Evolutionary conservation across 1,140 invertebrate genomes (phyloP).

Genomic region (Brevipalpus yothersi): DNA sequence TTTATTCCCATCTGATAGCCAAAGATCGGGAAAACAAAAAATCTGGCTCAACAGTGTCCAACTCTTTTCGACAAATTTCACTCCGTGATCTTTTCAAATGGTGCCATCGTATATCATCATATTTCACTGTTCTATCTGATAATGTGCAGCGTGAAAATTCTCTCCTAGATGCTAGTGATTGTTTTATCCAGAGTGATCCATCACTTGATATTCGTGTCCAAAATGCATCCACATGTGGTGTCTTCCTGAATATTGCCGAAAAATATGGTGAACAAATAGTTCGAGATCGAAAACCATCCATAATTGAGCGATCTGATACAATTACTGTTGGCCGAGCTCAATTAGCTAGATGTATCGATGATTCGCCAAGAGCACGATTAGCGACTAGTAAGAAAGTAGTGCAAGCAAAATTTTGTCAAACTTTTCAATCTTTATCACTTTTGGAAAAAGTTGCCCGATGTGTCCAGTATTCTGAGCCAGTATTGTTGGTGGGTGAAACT

Average conservation of each 20-base stretch:
- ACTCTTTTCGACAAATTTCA: neutral
- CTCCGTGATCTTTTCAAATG: slow-evolving; percentile 62
- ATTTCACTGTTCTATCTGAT: slow-evolving; percentile 27
- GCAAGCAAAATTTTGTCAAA: slow-evolving; percentile 9
- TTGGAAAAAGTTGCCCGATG: slow-evolving; percentile 64
- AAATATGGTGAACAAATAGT: neutral
- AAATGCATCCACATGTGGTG: neutral
- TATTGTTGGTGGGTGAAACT: slow-evolving; percentile 88
- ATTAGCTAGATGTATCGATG: slow-evolving; percentile 19
- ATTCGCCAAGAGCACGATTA: neutral
- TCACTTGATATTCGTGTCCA: slow-evolving; percentile 19
- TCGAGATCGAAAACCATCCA: neutral
- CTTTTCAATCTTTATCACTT: slow-evolving; percentile 45
- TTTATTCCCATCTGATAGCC: too few species aligned
- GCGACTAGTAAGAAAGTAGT: slow-evolving; percentile 14
- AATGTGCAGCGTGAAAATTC: slow-evolving; percentile 34
- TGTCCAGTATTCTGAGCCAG: slow-evolving; percentile 57
- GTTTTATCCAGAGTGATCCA: slow-evolving; percentile 53
- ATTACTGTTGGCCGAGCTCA: neutral
- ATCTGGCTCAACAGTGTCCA: neutral
- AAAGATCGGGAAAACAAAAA: too few species aligned
- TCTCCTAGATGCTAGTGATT: slow-evolving; percentile 70
- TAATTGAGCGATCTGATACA: neutral
- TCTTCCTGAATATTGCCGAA: neutral
- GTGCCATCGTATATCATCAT: slow-evolving; percentile 45